A percentile compares a stretch with the other conserved stretches of the same genome.
phyloP scores from a whole-genome alignment of 2,888 invertebrate species.

The Helobdella robusta region DNA sequence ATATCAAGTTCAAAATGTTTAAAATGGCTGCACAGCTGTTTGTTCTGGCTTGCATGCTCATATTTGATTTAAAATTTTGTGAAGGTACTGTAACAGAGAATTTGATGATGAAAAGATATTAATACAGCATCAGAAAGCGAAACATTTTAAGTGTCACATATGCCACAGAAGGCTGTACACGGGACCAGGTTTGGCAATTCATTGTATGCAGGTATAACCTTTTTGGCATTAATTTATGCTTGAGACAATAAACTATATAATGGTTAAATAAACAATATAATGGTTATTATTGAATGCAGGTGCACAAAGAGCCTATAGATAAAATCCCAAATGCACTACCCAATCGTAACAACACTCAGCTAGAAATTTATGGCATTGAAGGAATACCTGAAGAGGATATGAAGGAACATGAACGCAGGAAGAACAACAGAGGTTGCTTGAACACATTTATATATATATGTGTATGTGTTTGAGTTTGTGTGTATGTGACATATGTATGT shows the following conservation, averaged over 20 bases:
- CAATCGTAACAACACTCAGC: slow-evolving; percentile 92
- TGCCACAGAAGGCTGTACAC: slow-evolving; percentile 98
- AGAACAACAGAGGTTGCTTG: slow-evolving; percentile 49
- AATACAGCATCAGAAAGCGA: slow-evolving; percentile 98
- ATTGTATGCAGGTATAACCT: slow-evolving; percentile 84
- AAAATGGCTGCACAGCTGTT: no score
- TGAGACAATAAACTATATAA: neutral
- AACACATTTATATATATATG: no score
- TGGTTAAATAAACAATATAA: neutral
- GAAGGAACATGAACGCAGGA: slow-evolving; percentile 83
- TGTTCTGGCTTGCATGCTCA: no score
- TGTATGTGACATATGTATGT: no score
- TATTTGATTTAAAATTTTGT: no score
- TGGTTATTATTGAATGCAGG: slow-evolving; percentile 54
- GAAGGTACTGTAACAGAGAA: slow-evolving; percentile 97
- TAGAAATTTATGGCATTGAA: slow-evolving; percentile 99
- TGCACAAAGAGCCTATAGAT: slow-evolving; percentile 98
- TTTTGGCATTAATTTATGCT: neutral
- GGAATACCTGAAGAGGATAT: slow-evolving; percentile 92
- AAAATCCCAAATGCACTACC: slow-evolving; percentile 97
- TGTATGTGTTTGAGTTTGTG: no score
- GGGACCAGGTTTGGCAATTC: slow-evolving; percentile 93
- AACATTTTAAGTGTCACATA: slow-evolving; percentile 99
- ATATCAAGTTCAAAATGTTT: no score
- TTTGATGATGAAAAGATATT: slow-evolving; percentile 99